Evolutionary conservation across 2,888 invertebrate genomes (phyloP).

Genomic region (Labia minor): DNA sequence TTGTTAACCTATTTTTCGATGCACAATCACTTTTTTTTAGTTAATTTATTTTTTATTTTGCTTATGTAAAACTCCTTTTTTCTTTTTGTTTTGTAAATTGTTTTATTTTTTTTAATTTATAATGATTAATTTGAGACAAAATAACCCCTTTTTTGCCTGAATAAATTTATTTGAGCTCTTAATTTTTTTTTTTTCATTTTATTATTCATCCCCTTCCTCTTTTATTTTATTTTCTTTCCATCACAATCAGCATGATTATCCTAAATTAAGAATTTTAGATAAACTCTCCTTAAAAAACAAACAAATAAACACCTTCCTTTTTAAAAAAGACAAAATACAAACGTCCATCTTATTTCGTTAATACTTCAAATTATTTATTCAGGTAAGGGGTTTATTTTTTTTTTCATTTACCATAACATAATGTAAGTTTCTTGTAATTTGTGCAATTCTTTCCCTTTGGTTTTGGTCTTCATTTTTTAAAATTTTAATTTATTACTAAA

Average conservation of each 20-base stretch:
- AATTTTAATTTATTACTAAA: too few species aligned
- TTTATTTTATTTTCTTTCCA: not conserved
- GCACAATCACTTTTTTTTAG: too few species aligned
- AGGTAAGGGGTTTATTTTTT: not conserved
- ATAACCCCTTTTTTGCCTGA: conserved; percentile 19
- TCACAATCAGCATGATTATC: not conserved
- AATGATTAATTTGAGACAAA: not conserved
- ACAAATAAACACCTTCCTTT: not conserved
- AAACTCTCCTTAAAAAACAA: not conserved
- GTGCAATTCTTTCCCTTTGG: conserved; percentile 25
- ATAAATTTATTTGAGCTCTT: not conserved
- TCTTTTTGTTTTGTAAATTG: conserved; percentile 24
- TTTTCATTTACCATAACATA: not conserved
- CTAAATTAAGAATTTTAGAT: not conserved
- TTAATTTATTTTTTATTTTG: too few species aligned
- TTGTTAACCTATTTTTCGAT: too few species aligned
- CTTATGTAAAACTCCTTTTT: too few species aligned
- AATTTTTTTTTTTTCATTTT: not conserved
- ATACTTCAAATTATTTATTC: not conserved
- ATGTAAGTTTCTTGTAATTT: not conserved
- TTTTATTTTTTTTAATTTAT: not conserved
- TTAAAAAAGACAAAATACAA: not conserved
- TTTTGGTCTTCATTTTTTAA: conserved; percentile 24
- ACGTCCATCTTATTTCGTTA: not conserved
- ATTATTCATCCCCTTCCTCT: conserved; percentile 3